Percentiles rank a stretch among this genome's conserved stretches.
Evolutionary conservation across 2,797 vertebrate species (phyloP).

Genomic region (Argya squamiceps): DNA sequence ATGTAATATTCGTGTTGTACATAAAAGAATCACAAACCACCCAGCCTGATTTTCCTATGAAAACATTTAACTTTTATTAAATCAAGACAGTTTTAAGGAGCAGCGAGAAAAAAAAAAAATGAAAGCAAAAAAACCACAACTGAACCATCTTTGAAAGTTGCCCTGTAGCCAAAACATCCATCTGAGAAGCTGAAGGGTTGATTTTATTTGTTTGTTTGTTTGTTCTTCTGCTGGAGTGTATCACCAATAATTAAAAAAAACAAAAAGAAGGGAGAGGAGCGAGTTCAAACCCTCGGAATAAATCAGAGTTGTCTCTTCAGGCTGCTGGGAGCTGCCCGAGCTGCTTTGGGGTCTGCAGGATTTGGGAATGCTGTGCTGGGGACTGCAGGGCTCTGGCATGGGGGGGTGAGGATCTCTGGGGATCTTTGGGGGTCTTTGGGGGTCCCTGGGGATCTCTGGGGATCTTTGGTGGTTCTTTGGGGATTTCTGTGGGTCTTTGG

Average conservation of each 20-base stretch:
- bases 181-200: conserved; percentile 27
- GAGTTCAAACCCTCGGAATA: conserved; percentile 2
- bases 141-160: conserved; percentile 32
- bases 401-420: fast-evolving
- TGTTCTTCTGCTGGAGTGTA: conserved; percentile 28
- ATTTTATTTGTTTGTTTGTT: conserved; percentile 46
- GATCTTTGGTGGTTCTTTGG: fast-evolving
- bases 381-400: fast-evolving
- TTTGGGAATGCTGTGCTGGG: fast-evolving
- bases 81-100: conserved; percentile 61
- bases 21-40: conserved; percentile 56
- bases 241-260: conserved; percentile 28
- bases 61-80: conserved; percentile 68
- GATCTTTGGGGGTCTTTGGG: fast-evolving
- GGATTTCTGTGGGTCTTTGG: fast-evolving
- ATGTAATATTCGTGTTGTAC: conserved; percentile 45
- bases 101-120: not conserved
- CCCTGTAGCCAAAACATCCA: conserved; percentile 53
- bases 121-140: conserved; percentile 24
- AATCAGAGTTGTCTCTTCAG: not conserved
- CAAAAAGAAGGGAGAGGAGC: not conserved
- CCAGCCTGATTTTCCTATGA: conserved; percentile 48
- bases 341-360: not conserved
- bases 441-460: fast-evolving
- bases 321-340: conserved; percentile 11